Evolutionary conservation across 2,113 vertebrate genomes (phyloP), one percentile per base, ranked within the genome.

Genomic region (Phalacrocorax pelagicus): DNA sequence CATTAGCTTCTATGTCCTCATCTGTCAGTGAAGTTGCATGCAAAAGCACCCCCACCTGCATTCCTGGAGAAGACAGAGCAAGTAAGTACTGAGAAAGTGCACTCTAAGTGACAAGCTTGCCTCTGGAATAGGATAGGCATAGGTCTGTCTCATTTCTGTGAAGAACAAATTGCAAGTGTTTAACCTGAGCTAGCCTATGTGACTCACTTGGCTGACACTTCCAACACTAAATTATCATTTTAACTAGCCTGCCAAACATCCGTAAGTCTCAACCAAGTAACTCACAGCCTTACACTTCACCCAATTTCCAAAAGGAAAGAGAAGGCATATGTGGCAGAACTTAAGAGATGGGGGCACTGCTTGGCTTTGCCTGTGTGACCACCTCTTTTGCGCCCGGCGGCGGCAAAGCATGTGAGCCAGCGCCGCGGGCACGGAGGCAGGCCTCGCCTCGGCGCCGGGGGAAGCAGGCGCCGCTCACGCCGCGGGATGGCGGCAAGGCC

Each of bases 131-230:
- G 16, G 23, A 23, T 0, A 74, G 9, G 34, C 10, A 30, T 0
- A 16, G 30, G 2, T 36, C 15, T 59, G 1, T 3, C 2, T 0
- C 0, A 11, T 30, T 63, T 46, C n/a, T 51, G 3, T 26, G 23
- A 88, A 32, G 23, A 89, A 55, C 6, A 1, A 2, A 5, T 9
- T 32, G 2, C 7, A 54, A 66, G 11, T 5, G 4, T 0, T 34
- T 36, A 61, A 58, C 21, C 15, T 9, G 17, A 79, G 32, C 29
- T 5, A 4, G 36, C 24, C 40, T 2, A 40, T 0, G 2, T 6
- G 22, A 82, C 8, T 58, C 58, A 77, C 21, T 14, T 32, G 29
- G 10, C 49, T 66, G 21, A 42, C 1, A 3, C 24, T 5, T 29
- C 8, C 16, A 67, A 42, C 4, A 7, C 29, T 46, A 8, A 59